Base-by-base conservation (phyloP, 2,113 vertebrate genomes). In the Nannospalax galili region DNA sequence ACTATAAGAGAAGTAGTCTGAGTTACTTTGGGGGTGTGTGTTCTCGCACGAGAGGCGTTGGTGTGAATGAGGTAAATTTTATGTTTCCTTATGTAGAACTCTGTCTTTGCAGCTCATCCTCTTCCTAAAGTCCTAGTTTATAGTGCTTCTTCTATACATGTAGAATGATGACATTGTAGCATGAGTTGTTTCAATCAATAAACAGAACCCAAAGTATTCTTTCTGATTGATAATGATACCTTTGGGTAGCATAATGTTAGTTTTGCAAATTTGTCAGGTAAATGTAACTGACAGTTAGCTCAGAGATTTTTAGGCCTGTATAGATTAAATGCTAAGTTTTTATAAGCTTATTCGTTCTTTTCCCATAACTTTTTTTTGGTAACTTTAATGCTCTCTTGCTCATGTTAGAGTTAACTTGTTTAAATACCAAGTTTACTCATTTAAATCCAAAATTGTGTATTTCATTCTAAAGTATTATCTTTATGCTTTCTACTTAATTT, bases 1-100 rank as follows among this genome's bases (percentile, higher is more conserved):
- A 99, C 98, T 99, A 99, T 95, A 99, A 99, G 98, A 99, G 99
- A 96, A 99, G 99, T 98, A 99, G 99, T 73, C 98, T 98, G 52
- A 99, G 99, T 26, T 99, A 99, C 98, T 99, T 99, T 64, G 99
- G 99, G 96, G 99, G 99, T 79, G 98, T 99, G 96, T 99, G 99
- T 93, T 99, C 99, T 67, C 96, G 97, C 84, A 98, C 98, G 93
- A 99, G 98, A 96, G 99, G 99, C 88, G 99, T 99, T 56, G 99
- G 99, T 96, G 99, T 99, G 95, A 99, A 99, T 94, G 99, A 99
- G 99, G 99, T 99, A 98, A 99, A 84, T 89, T 95, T 97, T 70
- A 56, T 45, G 7, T 67, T 88, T 95, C 87, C 90, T 69, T 86
- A 93, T 92, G 74, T 78, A 60, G 67, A 87, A 20, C 30, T 90